phyloP scores from a whole-genome alignment of 2,797 vertebrate genomes.

The Antrozous pallidus region DNA sequence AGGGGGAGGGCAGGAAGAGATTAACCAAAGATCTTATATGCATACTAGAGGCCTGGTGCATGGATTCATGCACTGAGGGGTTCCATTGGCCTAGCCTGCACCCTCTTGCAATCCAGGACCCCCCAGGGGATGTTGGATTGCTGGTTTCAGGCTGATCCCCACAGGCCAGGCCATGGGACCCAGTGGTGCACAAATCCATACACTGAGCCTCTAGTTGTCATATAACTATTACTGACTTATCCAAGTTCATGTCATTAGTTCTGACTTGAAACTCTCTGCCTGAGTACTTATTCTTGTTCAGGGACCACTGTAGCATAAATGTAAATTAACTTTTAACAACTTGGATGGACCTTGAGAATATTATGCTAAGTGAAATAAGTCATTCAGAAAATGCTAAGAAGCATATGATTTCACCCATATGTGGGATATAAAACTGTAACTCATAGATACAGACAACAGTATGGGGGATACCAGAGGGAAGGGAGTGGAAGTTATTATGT shows the following conservation, averaged over 20 bases:
- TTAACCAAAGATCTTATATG: too few species aligned
- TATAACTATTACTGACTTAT: not conserved
- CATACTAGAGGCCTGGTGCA: too few species aligned
- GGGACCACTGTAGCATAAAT: not conserved
- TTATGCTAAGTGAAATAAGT: not conserved
- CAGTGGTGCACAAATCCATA: too few species aligned
- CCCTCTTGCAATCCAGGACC: too few species aligned
- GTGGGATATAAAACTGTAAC: not conserved
- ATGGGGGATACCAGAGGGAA: not conserved
- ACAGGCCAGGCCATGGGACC: too few species aligned
- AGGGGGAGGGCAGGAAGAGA: too few species aligned
- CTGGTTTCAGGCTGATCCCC: too few species aligned
- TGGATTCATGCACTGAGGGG: too few species aligned
- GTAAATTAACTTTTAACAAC: not conserved
- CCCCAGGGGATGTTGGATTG: too few species aligned
- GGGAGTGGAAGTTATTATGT: not conserved
- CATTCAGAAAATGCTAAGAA: not conserved
- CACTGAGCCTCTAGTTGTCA: not conserved
- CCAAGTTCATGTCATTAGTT: not conserved
- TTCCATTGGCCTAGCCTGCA: too few species aligned
- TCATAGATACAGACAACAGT: not conserved
- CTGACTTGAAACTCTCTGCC: conserved; percentile 9
- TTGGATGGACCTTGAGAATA: not conserved
- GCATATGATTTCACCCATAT: not conserved
- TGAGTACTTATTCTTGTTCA: not conserved